Percentiles rank a stretch among this genome's conserved stretches.
phyloP scores from a whole-genome alignment of 2,113 vertebrate genomes.

The Megaceryle maxima region DNA sequence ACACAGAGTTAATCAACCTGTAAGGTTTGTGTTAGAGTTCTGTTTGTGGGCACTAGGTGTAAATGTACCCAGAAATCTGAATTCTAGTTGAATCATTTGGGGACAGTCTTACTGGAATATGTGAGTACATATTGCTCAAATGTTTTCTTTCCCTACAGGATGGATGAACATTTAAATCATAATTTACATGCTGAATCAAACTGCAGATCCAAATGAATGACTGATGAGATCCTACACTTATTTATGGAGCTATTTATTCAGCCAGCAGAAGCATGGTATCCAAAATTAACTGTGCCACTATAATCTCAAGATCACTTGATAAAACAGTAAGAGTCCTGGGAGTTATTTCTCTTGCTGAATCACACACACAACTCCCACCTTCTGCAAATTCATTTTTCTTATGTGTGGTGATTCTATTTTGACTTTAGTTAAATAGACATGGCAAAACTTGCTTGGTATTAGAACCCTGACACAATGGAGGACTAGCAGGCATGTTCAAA shows the following conservation, averaged over 20 bases:
- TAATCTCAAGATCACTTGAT: conserved; percentile 3
- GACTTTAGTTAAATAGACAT: neutral
- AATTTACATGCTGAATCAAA: neutral
- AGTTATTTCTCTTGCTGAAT: conserved; percentile 6
- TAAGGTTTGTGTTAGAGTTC: neutral
- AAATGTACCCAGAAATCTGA: neutral
- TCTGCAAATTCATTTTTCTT: neutral
- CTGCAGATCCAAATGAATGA: neutral
- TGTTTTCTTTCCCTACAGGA: neutral
- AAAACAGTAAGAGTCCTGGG: neutral
- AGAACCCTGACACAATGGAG: neutral
- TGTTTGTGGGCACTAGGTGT: neutral
- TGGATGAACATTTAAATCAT: neutral
- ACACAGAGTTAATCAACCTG: neutral
- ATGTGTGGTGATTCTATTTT: neutral
- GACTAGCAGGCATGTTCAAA: neutral
- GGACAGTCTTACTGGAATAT: neutral
- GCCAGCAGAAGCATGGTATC: neutral
- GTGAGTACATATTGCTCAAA: neutral
- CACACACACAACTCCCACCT: neutral
- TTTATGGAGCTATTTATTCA: conserved; percentile 29
- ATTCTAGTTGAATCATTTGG: neutral
- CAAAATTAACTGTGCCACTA: neutral
- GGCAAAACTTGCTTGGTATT: neutral
- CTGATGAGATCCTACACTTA: conserved; percentile 14